Base-by-base conservation (phyloP, 1,140 invertebrate genomes). In the Bursaphelenchus mucronatus region DNA sequence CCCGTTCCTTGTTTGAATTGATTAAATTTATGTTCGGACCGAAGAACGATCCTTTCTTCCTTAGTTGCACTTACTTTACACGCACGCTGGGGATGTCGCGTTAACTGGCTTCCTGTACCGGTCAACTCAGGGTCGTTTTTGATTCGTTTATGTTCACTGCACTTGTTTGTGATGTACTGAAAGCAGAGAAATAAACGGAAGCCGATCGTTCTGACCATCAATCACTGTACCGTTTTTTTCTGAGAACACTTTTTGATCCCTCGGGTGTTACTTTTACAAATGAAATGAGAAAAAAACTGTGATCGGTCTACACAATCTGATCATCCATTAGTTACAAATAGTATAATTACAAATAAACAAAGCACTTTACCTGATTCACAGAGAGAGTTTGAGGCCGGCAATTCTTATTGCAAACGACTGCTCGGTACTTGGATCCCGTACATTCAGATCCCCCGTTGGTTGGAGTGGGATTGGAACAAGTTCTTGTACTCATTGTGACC, bases 121-220 rank as follows among this genome's bases (percentile, higher is more conserved):
- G 77, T 81, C 30, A 80, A 59, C 46, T 80, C 79, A 1, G 58
- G 41, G 64, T 81, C 78, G 45, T 75, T 66, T 47, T 81, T 78
- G 53, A 69, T 65, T 15, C 73, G 56, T 53, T 78, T 77, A 52
- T 81, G 78, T 57, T 80, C 78, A 43, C 70, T 63, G 46, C 78
- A 80, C 56, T 67, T 75, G 15, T 68, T 66, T 44, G 64, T 65
- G 43, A 79, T 76, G 62, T 70, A 79, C 68, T 78, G 61, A 71
- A 77, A 51, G 17, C 47, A 63, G 39, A 41, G 13, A 17, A 40
- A 44, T n/a, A 57, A 67, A 61, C 52, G 13, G 30, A 30, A 30
- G 30, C 30, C 30, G 30, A 5, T 30, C 30, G 30, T 30, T 30
- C 30, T 30, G 30, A 30, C 30, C 30, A 30, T 30, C 30, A 30